phyloP scores from a whole-genome alignment of 2,113 vertebrate species.

The Scalopus aquaticus region DNA sequence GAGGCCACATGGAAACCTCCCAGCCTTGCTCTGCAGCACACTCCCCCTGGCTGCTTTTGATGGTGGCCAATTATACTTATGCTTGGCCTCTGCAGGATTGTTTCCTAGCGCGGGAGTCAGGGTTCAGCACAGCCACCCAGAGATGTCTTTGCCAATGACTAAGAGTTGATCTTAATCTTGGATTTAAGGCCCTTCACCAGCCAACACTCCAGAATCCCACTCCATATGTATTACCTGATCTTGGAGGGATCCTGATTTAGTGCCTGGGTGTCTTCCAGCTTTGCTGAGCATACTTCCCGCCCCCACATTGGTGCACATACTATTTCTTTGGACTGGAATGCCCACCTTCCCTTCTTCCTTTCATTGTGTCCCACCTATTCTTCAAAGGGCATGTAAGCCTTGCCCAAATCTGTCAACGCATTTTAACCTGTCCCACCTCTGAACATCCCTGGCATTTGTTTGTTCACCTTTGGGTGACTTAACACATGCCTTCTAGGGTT shows the following conservation, averaged over 20 bases:
- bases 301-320: not conserved
- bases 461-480: not conserved
- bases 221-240: not conserved
- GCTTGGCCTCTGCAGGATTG: not conserved
- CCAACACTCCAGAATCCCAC: too few relatives aligned
- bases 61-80: not conserved
- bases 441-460: not conserved
- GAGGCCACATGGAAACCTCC: not conserved
- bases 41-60: not conserved
- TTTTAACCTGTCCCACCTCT: not conserved
- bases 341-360: not conserved
- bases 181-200: not conserved
- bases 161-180: not conserved
- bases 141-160: not conserved
- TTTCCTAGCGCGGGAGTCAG: not conserved
- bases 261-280: not conserved
- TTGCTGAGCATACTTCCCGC: not conserved
- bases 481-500: not conserved
- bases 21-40: not conserved
- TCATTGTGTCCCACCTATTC: not conserved
- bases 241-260: not conserved
- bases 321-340: constrained; percentile 6
- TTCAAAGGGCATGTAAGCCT: not conserved
- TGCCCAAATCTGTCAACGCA: not conserved
- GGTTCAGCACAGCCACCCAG: not conserved